Evolutionary conservation across 2,797 vertebrate species (phyloP).

Genomic region (Bufotes viridis): DNA sequence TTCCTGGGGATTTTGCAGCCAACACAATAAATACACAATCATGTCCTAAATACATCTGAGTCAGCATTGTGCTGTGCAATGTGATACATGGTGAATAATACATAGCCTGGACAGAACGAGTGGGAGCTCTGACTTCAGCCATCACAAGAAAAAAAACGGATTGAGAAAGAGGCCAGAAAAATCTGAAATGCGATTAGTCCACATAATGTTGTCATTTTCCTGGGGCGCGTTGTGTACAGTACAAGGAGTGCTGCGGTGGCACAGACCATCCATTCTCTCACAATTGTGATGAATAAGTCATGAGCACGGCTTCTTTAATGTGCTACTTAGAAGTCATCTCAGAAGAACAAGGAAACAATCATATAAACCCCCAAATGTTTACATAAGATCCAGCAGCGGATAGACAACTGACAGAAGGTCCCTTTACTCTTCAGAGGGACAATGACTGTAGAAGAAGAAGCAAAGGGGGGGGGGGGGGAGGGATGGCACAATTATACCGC

Average conservation of each 20-base stretch:
- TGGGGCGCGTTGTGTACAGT: neutral
- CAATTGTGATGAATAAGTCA: constrained; percentile 20
- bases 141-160: constrained; percentile 28
- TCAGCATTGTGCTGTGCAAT: constrained; percentile 54
- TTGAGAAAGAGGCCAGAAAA: constrained; percentile 34
- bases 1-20: constrained; percentile 29
- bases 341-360: constrained; percentile 36
- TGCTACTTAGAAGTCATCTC: neutral
- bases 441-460: neutral
- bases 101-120: constrained; percentile 33
- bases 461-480: neutral
- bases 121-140: constrained; percentile 41
- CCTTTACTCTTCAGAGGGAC: too few species aligned
- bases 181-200: constrained; percentile 46
- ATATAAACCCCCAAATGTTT: constrained; percentile 12
- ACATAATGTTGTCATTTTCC: constrained; percentile 51
- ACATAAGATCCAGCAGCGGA: constrained; percentile 8
- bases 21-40: constrained; percentile 37
- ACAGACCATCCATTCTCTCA: constrained; percentile 33
- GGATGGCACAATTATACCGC: neutral
- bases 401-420: neutral
- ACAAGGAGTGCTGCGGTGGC: neutral
- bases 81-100: constrained; percentile 55
- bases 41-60: constrained; percentile 44
- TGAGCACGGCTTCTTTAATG: neutral